Evolutionary conservation across 2,113 vertebrate genomes (phyloP), one percentile per base, ranked within the genome.

Genomic region (Rhabdornis inornatus): DNA sequence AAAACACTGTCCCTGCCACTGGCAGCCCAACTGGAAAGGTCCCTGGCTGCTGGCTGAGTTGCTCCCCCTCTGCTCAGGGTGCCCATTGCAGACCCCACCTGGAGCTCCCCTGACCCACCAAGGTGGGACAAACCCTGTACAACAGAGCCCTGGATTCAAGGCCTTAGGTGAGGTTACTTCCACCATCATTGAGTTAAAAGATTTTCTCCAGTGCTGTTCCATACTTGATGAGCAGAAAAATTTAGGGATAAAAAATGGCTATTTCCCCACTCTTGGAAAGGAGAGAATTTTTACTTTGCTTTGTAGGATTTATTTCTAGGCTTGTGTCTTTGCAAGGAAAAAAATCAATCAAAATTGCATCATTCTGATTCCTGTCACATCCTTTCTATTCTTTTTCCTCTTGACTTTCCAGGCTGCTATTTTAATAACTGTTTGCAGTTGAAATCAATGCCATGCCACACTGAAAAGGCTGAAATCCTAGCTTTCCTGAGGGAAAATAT

Each of bases 391-490:
- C 53, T 89, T 83, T 92, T 88, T 79, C 45, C 24, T 75, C 76
- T 81, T 61, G 68, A 85, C 50, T 87, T 93, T 68, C 72, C 11
- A 76, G 56, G 33, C 56, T 92, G 68, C 76, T 92, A 57, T 89
- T 96, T 92, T 92, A 89, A 56, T 83, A 89, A 64, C 64, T 53
- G 40, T 56, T 93, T 80, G 76, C 79, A 89, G 44, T 39, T 66
- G 56, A 86, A 93, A 93, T 81, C 69, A 83, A 49, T 87, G 92
- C 56, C 39, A 80, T 57, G 57, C 37, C 52, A n/a, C n/a, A 45
- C n/a, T 60, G 49, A 75, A 88, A 94, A 91, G 79, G 24, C 42
- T 83, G 85, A 92, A 90, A 88, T 63, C 10, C 16, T 21, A n/a
- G 28, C 44, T 78, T 93, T 84, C 72, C 72, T 59, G 13, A 78